Evolutionary conservation across 2,888 invertebrate genomes (phyloP).

Genomic region (Busseola fusca): DNA sequence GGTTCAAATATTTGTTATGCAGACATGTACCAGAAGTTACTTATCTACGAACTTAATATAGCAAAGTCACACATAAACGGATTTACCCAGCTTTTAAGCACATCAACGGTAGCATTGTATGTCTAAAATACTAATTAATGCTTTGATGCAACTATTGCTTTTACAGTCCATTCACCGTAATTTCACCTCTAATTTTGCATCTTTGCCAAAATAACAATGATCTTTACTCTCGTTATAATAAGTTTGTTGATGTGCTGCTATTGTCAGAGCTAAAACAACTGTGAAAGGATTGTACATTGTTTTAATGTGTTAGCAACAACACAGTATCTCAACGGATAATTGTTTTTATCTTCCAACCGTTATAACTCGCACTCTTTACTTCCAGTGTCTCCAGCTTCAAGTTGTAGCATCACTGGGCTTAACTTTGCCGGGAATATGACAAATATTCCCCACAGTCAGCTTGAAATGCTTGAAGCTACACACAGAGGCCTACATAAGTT

Average conservation of each 20-base stretch:
- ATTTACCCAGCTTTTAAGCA: not conserved
- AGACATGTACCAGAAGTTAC: not conserved
- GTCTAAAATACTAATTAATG: not conserved
- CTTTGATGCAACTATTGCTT: not conserved
- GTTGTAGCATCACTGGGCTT: constrained; percentile 86
- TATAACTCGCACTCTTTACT: constrained; percentile 1
- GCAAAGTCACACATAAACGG: not conserved
- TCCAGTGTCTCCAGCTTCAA: constrained; percentile 89
- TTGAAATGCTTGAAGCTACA: constrained; percentile 97
- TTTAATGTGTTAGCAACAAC: not conserved
- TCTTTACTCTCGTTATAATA: not conserved
- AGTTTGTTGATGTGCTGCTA: not conserved
- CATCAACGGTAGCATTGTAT: not conserved
- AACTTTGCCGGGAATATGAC: constrained; percentile 91
- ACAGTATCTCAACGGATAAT: not conserved
- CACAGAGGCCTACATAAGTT: constrained; percentile 99
- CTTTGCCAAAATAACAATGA: not conserved
- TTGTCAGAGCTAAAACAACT: not conserved
- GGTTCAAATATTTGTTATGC: not conserved
- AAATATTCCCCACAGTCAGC: constrained; percentile 93
- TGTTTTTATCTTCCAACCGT: not conserved
- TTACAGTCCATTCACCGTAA: not conserved
- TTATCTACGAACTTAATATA: too few relatives aligned
- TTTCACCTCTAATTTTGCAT: not conserved
- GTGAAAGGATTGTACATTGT: not conserved